Percentiles rank a stretch among this genome's conserved stretches.
phyloP scores from a whole-genome alignment of 1,140 invertebrate species.

The Bombus vancouverensis region DNA sequence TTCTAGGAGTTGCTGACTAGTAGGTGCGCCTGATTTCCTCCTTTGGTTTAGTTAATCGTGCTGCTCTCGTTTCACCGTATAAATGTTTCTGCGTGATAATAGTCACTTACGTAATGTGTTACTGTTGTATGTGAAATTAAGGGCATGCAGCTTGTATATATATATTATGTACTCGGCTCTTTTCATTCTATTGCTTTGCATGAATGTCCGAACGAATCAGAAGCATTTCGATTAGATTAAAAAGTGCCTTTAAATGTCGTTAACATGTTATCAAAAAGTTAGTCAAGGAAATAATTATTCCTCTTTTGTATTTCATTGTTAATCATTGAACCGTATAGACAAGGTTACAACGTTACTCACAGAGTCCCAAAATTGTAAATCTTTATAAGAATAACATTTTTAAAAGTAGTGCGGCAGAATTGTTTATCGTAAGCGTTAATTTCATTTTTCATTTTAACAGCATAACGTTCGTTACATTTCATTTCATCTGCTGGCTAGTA shows the following conservation, averaged over 20 bases:
- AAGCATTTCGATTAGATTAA: not conserved
- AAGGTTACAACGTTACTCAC: not conserved
- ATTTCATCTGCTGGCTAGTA: constrained; percentile 10
- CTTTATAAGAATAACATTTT: not conserved
- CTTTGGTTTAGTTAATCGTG: not conserved
- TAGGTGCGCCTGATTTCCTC: too few species aligned
- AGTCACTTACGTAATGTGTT: constrained; percentile 44
- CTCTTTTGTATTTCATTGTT: not conserved
- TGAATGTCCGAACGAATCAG: too few species aligned
- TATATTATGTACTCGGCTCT: not conserved
- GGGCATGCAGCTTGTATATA: not conserved
- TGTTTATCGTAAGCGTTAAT: not conserved
- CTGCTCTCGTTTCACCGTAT: constrained; percentile 25
- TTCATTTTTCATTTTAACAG: not conserved
- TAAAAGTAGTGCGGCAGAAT: not conserved
- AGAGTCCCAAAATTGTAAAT: not conserved
- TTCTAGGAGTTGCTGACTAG: not conserved
- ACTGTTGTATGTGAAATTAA: constrained; percentile 36
- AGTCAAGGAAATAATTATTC: not conserved
- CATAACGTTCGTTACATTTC: not conserved
- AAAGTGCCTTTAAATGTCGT: not conserved
- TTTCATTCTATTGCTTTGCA: too few species aligned
- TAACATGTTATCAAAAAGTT: not conserved
- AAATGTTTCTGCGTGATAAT: constrained; percentile 53
- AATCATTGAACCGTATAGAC: not conserved